Percentiles rank a stretch among this genome's conserved stretches.
phyloP scores from a whole-genome alignment of 2,888 invertebrate genomes.

The Schizotus pectinicornis region DNA sequence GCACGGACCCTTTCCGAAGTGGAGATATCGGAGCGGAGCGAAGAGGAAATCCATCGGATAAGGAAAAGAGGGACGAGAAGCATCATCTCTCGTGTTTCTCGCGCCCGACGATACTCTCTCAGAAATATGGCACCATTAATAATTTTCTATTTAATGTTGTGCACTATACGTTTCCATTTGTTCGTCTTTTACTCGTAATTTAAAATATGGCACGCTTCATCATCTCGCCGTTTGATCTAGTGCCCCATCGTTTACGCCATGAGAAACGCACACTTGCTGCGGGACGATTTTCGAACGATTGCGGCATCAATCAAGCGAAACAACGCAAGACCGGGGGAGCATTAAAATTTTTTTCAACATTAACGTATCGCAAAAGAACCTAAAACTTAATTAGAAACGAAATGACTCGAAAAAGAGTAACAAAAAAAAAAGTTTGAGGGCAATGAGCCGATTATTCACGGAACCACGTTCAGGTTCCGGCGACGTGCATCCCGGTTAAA shows the following conservation, averaged over 20 bases:
- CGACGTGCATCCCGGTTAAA: background rate
- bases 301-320: no score
- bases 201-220: conserved; percentile 49
- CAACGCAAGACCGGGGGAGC: no score
- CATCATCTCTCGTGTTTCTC: conserved; percentile 30
- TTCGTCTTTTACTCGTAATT: conserved; percentile 49
- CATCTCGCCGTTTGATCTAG: conserved; percentile 32
- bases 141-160: conserved; percentile 56
- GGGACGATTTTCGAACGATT: no score
- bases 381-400: no score
- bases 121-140: conserved; percentile 57
- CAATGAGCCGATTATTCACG: no score
- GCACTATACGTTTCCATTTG: conserved; percentile 58
- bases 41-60: conserved; percentile 21
- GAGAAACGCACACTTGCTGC: no score
- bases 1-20: conserved; percentile 9
- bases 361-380: no score
- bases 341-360: no score
- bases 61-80: background rate
- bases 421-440: no score
- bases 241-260: background rate
- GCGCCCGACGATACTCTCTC: conserved; percentile 46
- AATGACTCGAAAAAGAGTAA: no score
- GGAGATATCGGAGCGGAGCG: conserved; percentile 17
- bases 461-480: background rate